Evolutionary conservation across 2,888 invertebrate species (phyloP), one percentile per base, ranked within the genome.

Genomic region (Actias luna): DNA sequence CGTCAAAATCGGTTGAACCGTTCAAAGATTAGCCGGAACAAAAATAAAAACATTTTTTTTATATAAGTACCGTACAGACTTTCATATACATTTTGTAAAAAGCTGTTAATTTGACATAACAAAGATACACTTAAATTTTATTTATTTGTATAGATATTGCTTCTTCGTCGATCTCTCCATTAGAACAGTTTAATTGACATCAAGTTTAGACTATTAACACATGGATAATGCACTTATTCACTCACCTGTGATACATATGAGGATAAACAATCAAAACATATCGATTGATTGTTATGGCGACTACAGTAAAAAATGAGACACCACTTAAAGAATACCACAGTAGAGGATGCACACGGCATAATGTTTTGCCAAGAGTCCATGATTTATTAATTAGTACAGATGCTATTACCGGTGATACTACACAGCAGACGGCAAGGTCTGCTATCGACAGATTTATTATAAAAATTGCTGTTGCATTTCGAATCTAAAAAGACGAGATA

Each of bases 401-500:
- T 5, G 59, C 55, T 3, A 61, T 36, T 50, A 66, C 31, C 1
- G 69, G 69, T 10, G 67, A 18, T n/a, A 65, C 46, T 18, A 52
- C 42, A 18, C 18, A 22, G 16, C 66, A 46, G 63, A 60, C 65
- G 14, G 66, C 59, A 0, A 68, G 64, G 35, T 70, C 69, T 5
- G 65, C 50, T 1, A 67, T 52, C 1, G 68, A 65, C 10, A 68
- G 36, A 42, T 68, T 67, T 25, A 68, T 68, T 42, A 70, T 70
- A 33, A 70, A 68, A 22, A 68, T 63, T 18, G 67, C 68, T 36
- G 69, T 65, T 29, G 69, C 69, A 18, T 67, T 69, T 33, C 62
- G 69, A 5, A 65, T 25, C 69, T 69, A 63, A 12, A 52, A 52
- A 52, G 27, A 27, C n/a, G 5, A 52, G 3, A 25, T 14, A 4